Base-by-base conservation (phyloP, 2,888 invertebrate genomes). In the Empis livida region DNA sequence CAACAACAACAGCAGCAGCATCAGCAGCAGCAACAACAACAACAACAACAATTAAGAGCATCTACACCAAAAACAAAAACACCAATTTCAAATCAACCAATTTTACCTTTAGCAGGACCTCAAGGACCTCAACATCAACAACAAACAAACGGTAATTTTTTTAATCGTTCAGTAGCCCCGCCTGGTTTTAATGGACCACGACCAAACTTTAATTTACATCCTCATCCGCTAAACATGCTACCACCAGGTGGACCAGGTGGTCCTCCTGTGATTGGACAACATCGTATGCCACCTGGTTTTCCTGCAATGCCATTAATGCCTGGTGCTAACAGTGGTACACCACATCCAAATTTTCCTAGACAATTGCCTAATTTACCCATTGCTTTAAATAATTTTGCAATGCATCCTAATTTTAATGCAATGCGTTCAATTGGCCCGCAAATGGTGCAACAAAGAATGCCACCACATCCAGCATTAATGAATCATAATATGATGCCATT, bases 311-410 rank as follows among this genome's bases (percentile, higher is more conserved):
- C 56, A 5, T 55, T 65, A 65, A 59, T 53, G 59, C 60, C 55
- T 57, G 16, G 63, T 60, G 5, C 27, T 61, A 30, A 44, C 50
- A 15, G 48, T 59, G 10, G 49, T 42, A 17, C 68, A 65, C 49
- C 71, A 68, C 53, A 61, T 68, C 50, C 61, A 67, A 52, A 72
- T 70, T 43, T 50, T 40, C 44, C 50, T 10, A 50, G 50, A 30
- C 53, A 51, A 4, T 51, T 53, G 48, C 61, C 59, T 8, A 59
- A 59, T 56, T 56, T 70, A 43, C 68, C 67, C 32, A 57, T 72
- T 58, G 64, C 64, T 57, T 57, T 72, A 52, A 70, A 65, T 62
- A 64, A 71, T 61, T 58, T 73, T 62, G 64, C 71, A 17, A 67
- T 68, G 64, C 67, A 69, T 57, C 66, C 66, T 5, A 67, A 62